Conservation (phyloP, 2,113 vertebrate genomes). For the Tyto alba region DNA sequence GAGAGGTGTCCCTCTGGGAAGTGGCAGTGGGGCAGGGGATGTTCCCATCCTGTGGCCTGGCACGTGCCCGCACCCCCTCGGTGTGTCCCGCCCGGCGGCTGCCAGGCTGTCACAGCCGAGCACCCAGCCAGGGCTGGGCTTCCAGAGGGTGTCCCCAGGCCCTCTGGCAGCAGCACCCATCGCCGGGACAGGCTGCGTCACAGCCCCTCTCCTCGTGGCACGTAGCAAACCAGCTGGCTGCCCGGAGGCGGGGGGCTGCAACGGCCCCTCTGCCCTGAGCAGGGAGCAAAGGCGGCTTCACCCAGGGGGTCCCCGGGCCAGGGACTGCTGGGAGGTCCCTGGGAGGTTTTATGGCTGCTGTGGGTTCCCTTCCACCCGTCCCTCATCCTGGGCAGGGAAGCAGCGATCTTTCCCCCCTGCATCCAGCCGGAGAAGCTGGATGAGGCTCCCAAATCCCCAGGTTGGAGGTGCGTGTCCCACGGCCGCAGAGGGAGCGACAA, state of each 20-base stretch:
- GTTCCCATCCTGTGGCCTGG: accelerated
- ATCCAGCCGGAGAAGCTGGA: background rate
- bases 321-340: background rate
- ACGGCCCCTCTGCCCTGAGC: background rate
- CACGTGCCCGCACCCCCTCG: accelerated
- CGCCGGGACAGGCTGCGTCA: background rate
- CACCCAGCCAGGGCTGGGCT: background rate
- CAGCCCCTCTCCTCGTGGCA: background rate
- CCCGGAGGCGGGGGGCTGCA: background rate
- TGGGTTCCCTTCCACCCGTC: background rate
- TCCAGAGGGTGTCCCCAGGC: background rate
- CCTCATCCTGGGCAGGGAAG: background rate
- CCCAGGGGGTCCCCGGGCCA: background rate
- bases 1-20: background rate
- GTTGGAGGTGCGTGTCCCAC: no score
- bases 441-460: accelerated
- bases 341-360: background rate
- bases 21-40: accelerated
- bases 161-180: background rate
- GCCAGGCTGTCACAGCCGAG: no score
- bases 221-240: no score
- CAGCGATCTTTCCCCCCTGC: background rate
- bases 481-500: background rate
- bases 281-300: background rate
- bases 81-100: background rate